phyloP scores from a whole-genome alignment of 2,888 invertebrate genomes.

The Apodemia duryi region DNA sequence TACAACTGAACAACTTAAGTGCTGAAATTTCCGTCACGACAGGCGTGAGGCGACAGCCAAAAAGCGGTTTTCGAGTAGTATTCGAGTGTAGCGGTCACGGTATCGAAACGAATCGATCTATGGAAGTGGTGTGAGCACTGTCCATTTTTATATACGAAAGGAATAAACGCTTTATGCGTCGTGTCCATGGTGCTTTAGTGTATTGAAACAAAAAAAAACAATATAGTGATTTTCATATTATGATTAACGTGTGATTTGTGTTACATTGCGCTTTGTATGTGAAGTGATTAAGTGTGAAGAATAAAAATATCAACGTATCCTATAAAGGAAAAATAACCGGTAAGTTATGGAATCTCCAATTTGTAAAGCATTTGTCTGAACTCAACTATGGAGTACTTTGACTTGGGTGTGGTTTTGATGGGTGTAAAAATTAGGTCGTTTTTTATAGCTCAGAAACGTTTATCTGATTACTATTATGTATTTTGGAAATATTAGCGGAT shows the following conservation, averaged over 20 bases:
- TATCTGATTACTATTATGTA: conserved; percentile 36
- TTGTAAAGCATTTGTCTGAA: background rate
- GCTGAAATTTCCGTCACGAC: conserved; percentile 21
- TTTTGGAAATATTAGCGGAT: conserved; percentile 31
- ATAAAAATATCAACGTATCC: conserved; percentile 46
- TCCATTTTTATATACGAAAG: conserved; percentile 61
- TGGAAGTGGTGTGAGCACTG: conserved; percentile 58
- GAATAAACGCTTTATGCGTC: conserved; percentile 59
- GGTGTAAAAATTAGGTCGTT: conserved; percentile 50
- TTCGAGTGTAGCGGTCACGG: conserved; percentile 45
- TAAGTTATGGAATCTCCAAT: conserved; percentile 40
- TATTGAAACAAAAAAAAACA: conserved; percentile 51
- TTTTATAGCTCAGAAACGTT: conserved; percentile 39
- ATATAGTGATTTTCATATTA: conserved; percentile 67
- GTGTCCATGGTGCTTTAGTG: conserved; percentile 72
- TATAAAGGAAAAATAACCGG: conserved; percentile 58
- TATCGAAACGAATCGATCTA: conserved; percentile 65
- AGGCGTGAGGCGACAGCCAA: conserved; percentile 27
- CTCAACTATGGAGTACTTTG: conserved; percentile 19
- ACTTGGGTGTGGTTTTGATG: conserved; percentile 64
- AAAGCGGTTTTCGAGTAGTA: conserved; percentile 9
- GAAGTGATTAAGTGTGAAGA: conserved; percentile 61
- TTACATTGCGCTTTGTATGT: conserved; percentile 51
- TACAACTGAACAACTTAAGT: conserved; percentile 22
- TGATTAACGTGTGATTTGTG: conserved; percentile 71